These are phyloP conservation scores for Seriola aureovittata DNA, from an alignment of 2,113 vertebrate species.

Conservation along the genomic window DNA sequence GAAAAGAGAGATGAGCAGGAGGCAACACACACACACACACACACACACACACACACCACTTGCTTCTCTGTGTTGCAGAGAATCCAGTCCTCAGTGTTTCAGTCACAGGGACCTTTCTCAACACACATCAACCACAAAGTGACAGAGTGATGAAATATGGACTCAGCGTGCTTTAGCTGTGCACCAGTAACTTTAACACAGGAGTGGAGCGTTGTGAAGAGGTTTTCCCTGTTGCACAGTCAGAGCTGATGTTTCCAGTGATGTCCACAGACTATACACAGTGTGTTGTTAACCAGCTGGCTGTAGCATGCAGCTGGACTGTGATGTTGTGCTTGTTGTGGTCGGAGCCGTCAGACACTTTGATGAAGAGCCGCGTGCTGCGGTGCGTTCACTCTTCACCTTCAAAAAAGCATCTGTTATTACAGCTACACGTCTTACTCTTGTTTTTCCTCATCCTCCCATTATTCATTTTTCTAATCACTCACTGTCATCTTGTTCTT, in stretches of 20 bases:
- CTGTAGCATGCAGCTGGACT: no score
- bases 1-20: neutral
- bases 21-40: no score
- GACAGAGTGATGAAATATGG: no score
- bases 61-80: no score
- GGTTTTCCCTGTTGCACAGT: no score
- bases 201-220: no score
- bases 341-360: conserved; percentile 24
- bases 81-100: neutral
- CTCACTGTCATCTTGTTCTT: neutral
- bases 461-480: neutral
- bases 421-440: conserved; percentile 24
- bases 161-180: no score
- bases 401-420: conserved; percentile 25
- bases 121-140: no score
- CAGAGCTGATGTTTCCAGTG: no score
- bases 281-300: neutral
- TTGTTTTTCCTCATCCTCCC: neutral
- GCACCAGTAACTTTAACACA: no score
- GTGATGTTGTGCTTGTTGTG: neutral
- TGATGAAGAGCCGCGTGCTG: conserved; percentile 20
- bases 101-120: no score
- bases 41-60: no score
- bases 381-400: conserved; percentile 17
- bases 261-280: neutral